Percentiles rank a stretch among this genome's conserved stretches.
These are phyloP conservation scores for Apodemia mormo DNA, from an alignment of 2,888 invertebrate genomes.

Conservation along the genomic window DNA sequence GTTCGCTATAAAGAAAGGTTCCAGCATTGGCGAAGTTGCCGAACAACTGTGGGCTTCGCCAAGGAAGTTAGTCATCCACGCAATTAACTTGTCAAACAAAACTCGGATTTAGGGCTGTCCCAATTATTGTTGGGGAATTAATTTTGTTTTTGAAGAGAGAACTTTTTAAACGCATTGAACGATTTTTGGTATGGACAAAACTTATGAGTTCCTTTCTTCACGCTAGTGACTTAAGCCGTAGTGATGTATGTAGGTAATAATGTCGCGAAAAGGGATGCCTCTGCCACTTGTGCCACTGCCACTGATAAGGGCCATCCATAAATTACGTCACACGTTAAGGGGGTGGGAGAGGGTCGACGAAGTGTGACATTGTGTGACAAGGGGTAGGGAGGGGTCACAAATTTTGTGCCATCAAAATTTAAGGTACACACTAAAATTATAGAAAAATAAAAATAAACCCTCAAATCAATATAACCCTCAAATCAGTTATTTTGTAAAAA, in stretches of 20 bases:
- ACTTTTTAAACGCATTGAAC: neutral
- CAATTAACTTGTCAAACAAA: constrained; percentile 42
- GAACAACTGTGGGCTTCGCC: constrained; percentile 34
- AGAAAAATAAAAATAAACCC: no score
- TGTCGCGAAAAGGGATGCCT: neutral
- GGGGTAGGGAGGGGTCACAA: no score
- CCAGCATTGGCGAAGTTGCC: constrained; percentile 40
- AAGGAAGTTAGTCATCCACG: constrained; percentile 42
- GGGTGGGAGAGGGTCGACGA: no score
- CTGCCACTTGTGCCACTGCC: no score
- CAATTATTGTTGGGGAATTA: constrained; percentile 1
- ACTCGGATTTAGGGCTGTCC: constrained; percentile 10
- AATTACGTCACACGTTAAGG: no score
- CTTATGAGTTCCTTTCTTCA: neutral
- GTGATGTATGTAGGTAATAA: neutral
- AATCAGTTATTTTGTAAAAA: no score
- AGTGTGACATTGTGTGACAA: no score
- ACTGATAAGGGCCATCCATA: no score
- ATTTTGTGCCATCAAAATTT: no score
- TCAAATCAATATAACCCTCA: no score
- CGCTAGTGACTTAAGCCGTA: neutral
- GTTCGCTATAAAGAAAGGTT: constrained; percentile 34
- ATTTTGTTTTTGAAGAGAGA: neutral
- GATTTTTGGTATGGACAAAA: neutral
- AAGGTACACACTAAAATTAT: no score